Percentiles rank a stretch among this genome's conserved stretches.
Evolutionary conservation across 2,888 invertebrate species (phyloP).

Genomic region (Osmoderma eremita): DNA sequence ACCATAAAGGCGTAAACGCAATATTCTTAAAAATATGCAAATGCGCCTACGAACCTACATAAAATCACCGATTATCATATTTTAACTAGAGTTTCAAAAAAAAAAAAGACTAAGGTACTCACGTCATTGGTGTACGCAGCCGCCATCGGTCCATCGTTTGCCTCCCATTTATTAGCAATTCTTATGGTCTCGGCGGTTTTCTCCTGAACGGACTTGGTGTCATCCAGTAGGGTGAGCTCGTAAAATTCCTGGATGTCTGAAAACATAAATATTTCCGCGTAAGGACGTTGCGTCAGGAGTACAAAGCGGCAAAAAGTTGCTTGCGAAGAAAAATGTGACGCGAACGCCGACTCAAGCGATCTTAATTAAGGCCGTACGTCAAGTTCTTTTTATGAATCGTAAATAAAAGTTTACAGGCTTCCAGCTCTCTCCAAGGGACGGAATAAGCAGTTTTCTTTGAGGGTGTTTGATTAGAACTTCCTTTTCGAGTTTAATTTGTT

Average conservation of each 20-base stretch:
- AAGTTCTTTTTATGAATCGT: slow-evolving; percentile 34
- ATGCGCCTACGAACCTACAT: neutral
- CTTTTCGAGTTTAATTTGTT: slow-evolving; percentile 13
- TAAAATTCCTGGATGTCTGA: slow-evolving; percentile 99
- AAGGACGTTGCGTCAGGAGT: slow-evolving; percentile 2
- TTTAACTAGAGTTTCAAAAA: slow-evolving; percentile 28
- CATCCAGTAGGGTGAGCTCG: slow-evolving; percentile 95
- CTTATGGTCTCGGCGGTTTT: slow-evolving; percentile 95
- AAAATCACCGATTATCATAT: slow-evolving; percentile 26
- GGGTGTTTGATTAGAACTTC: slow-evolving; percentile 7
- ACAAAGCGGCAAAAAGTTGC: slow-evolving; percentile 24
- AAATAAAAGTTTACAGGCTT: slow-evolving; percentile 24
- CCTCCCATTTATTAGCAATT: slow-evolving; percentile 95
- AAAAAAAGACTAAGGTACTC: slow-evolving; percentile 61
- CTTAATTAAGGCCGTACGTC: slow-evolving; percentile 37
- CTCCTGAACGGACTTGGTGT: slow-evolving; percentile 93
- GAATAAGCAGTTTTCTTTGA: slow-evolving; percentile 8
- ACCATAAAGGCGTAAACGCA: too few relatives aligned
- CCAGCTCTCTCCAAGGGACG: neutral
- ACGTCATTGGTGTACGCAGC: slow-evolving; percentile 70
- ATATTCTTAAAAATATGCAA: neutral
- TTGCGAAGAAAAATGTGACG: slow-evolving; percentile 30
- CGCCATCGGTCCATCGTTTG: slow-evolving; percentile 72
- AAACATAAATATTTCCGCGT: slow-evolving; percentile 55
- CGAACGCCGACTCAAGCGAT: slow-evolving; percentile 17